Evolutionary conservation across 2,888 invertebrate genomes (phyloP), one percentile per base, ranked within the genome.

Genomic region (Ochropacha duplaris): DNA sequence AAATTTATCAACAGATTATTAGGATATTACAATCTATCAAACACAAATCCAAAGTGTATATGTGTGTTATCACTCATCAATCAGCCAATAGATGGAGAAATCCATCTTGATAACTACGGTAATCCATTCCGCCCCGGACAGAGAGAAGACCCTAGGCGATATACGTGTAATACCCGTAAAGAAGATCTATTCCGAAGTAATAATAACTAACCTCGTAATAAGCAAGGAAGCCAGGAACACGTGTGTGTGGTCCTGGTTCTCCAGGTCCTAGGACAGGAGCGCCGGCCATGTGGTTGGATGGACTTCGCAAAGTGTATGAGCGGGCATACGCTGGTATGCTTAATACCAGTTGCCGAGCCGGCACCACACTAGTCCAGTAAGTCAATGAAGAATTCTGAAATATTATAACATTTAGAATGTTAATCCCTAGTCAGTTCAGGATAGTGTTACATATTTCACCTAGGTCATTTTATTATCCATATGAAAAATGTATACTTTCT

Each of bases 261-360:
- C 96, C 96, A 0, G 95, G 95, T 0, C 96, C 96, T 24, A 93
- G 87, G 0, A 94, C 87, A 22, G 94, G 93, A 0, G 95, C 94
- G 54, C 95, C 95, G 0, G 95, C 80, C 0, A 93, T 94, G 0
- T 83, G 75, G 3, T 86, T 74, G 57, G 94, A 90, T 0, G 88
- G 72, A 66, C 94, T 94, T 12, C 88, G 81, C 68, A 96, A 79
- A 54, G 95, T 94, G 86, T 97, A 97, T 0, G 96, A 94, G 66
- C 96, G 96, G 0, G 96, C 97, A 79, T 97, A 97, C 28, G 96
- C 89, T 0, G 97, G 96, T 84, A 97, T 94, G 52, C 96, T 96
- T 90, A 97, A 90, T 0, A 96, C 92, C 0, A 97, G 78, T 83
- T 96, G 96, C 52, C 89, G 89, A 0, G 94, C 87, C 1, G 95